Percentiles rank a stretch among this genome's conserved stretches.
Conservation (phyloP, 1,140 invertebrate species). For the Caenorhabditis briggsae region DNA sequence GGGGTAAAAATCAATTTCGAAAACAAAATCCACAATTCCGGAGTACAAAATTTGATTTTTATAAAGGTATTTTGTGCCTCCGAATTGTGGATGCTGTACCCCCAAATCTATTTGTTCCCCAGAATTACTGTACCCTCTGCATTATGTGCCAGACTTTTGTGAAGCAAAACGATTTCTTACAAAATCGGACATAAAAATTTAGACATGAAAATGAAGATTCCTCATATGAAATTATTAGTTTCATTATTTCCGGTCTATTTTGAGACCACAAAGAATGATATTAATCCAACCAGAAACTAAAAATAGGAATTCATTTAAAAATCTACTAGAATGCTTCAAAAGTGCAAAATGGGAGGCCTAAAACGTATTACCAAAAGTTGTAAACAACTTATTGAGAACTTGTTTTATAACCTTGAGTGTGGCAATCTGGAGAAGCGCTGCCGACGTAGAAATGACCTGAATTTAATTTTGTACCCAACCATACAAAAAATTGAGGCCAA, state of each 20-base stretch:
- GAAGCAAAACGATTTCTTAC: no score
- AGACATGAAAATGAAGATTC: neutral
- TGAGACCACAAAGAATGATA: neutral
- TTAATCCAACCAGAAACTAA: no score
- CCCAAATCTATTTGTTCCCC: no score
- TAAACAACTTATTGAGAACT: neutral
- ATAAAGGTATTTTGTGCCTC: no score
- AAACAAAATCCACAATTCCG: no score
- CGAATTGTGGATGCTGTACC: no score
- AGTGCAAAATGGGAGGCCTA: slow-evolving; percentile 5
- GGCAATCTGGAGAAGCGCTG: neutral
- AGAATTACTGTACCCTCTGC: no score
- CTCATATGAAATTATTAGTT: neutral
- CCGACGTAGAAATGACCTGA: neutral
- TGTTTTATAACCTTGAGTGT: neutral
- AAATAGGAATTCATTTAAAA: neutral
- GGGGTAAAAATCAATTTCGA: no score
- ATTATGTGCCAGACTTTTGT: no score
- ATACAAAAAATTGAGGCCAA: neutral
- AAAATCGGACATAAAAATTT: no score
- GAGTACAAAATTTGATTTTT: no score
- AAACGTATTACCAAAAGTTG: neutral
- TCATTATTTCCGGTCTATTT: neutral
- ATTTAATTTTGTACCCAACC: neutral
- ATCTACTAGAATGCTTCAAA: neutral